Evolutionary conservation across 2,113 vertebrate species (phyloP).

Genomic region (Picathartes gymnocephalus): DNA sequence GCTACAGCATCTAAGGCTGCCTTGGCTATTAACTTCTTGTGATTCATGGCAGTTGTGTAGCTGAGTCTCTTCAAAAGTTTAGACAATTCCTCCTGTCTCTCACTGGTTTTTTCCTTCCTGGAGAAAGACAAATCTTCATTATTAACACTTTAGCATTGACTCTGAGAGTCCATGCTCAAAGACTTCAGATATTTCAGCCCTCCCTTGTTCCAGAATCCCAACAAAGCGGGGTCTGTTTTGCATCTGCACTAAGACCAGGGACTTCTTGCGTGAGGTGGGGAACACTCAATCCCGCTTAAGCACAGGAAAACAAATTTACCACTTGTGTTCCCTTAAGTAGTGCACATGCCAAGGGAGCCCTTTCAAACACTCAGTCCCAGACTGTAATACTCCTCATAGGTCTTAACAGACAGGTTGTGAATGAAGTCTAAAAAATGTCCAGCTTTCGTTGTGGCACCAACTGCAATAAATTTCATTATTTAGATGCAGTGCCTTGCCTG

Average conservation of each 20-base stretch:
- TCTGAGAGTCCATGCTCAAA: not conserved
- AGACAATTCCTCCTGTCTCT: not conserved
- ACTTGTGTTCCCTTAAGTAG: not conserved
- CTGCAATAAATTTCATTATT: not conserved
- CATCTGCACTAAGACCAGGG: not conserved
- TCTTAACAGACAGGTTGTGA: not conserved
- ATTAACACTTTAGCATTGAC: not conserved
- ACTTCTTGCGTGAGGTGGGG: not conserved
- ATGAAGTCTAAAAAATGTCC: not conserved
- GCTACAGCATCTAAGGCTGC: not conserved
- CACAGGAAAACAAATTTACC: constrained; percentile 28
- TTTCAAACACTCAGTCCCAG: not conserved
- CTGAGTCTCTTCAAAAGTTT: not conserved
- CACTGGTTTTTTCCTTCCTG: not conserved
- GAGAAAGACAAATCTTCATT: not conserved
- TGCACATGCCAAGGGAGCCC: not conserved
- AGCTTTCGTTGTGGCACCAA: not conserved
- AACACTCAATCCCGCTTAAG: not conserved
- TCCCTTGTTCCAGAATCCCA: not conserved
- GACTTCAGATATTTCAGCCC: not conserved
- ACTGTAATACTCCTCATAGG: not conserved
- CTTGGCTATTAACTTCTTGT: not conserved
- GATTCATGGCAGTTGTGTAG: not conserved
- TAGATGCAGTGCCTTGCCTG: not conserved
- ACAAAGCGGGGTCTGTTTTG: not conserved